Evolutionary conservation across 2,888 invertebrate genomes (phyloP).

Genomic region (Ellobium chinense): DNA sequence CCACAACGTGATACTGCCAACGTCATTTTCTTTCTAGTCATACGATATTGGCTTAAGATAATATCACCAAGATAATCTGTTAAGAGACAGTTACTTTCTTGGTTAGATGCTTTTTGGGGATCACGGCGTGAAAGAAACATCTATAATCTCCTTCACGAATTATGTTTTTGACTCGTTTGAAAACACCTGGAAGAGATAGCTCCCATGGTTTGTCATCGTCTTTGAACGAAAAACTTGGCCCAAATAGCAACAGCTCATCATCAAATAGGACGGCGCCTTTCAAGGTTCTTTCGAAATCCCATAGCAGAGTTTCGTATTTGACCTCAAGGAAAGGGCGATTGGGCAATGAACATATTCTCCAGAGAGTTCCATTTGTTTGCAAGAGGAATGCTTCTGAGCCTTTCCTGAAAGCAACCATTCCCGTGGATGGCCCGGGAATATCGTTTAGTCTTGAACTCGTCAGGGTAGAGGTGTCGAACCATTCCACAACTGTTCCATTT

Average conservation of each 20-base stretch:
- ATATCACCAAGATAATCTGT: no score
- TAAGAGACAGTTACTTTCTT: no score
- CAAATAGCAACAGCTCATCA: neutral
- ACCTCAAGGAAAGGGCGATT: neutral
- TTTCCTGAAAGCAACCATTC: neutral
- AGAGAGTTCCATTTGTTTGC: neutral
- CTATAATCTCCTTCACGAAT: neutral
- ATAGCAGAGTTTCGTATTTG: neutral
- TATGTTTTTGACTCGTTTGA: neutral
- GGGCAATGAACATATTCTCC: neutral
- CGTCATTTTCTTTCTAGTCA: no score
- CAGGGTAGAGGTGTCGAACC: neutral
- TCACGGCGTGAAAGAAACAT: neutral
- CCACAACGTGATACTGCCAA: no score
- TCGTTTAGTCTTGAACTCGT: neutral
- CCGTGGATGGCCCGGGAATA: neutral
- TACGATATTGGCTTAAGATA: no score
- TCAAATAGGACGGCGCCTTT: neutral
- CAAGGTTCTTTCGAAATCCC: neutral
- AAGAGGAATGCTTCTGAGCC: neutral
- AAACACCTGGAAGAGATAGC: neutral
- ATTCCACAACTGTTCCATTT: neutral
- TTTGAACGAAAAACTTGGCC: neutral
- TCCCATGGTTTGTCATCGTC: neutral
- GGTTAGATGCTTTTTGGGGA: no score